Evolutionary conservation across 2,888 invertebrate genomes (phyloP).

Genomic region (Holacanthella duospinosa): DNA sequence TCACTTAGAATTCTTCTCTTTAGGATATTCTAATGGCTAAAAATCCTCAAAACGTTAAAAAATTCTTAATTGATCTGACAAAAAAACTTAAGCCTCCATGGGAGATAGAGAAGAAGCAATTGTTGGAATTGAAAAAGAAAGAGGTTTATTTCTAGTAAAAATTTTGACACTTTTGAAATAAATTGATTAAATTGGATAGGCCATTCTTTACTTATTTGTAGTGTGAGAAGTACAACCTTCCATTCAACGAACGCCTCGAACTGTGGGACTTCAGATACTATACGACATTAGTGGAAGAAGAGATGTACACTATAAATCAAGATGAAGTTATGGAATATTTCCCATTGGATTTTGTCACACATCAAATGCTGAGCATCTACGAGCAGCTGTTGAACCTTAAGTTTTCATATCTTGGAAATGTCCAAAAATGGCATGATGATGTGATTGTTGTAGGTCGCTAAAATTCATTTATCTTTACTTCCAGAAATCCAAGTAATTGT

Average conservation of each 20-base stretch:
- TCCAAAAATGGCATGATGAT: constrained; percentile 44
- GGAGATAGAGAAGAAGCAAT: constrained; percentile 41
- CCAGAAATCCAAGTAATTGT: neutral
- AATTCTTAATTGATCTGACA: constrained; percentile 42
- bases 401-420: constrained; percentile 41
- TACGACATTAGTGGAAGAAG: constrained; percentile 44
- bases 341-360: constrained; percentile 45
- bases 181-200: neutral
- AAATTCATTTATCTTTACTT: neutral
- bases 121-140: constrained; percentile 44
- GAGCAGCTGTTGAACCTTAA: constrained; percentile 44
- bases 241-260: constrained; percentile 43
- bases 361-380: constrained; percentile 45
- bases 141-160: constrained; percentile 41
- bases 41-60: constrained; percentile 41
- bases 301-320: constrained; percentile 45
- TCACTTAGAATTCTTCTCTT: no score
- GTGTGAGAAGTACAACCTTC: constrained; percentile 42
- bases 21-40: constrained; percentile 47
- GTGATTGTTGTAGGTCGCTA: constrained; percentile 42
- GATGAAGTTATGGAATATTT: constrained; percentile 45
- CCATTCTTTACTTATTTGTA: constrained; percentile 31
- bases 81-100: constrained; percentile 43
- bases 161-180: constrained; percentile 6
- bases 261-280: constrained; percentile 46